Conservation (phyloP, 2,797 vertebrate species). For the Lindbergichthys nudifrons region DNA sequence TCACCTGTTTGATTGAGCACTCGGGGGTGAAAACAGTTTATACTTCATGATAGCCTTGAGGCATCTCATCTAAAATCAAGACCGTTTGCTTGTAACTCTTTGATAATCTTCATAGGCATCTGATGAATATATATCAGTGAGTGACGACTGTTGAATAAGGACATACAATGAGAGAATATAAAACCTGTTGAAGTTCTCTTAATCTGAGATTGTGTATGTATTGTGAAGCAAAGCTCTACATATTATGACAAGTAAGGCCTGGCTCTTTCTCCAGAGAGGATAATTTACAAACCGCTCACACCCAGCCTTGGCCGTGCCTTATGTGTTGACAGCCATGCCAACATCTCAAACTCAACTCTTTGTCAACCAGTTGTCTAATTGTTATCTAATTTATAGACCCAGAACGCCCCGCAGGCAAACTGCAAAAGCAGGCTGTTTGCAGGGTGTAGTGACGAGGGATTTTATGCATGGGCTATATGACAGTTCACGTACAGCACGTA, state of each 20-base stretch:
- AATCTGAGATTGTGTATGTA: neutral
- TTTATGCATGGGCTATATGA: conserved; percentile 63
- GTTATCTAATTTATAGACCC: conserved; percentile 80
- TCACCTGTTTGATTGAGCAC: conserved; percentile 62
- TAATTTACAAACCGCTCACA: conserved; percentile 79
- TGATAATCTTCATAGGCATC: conserved; percentile 20
- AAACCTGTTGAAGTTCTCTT: neutral
- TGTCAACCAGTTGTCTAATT: conserved; percentile 79
- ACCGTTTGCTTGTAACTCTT: conserved; percentile 33
- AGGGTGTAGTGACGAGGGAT: conserved; percentile 44
- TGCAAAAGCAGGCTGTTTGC: conserved; percentile 45
- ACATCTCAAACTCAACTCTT: conserved; percentile 72
- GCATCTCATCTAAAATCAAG: conserved; percentile 28
- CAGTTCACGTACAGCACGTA: conserved; percentile 43
- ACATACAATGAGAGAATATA: neutral
- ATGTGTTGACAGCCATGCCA: conserved; percentile 74
- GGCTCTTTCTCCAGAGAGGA: conserved; percentile 20
- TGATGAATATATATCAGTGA: conserved; percentile 33
- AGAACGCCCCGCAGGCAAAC: conserved; percentile 66
- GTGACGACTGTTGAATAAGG: conserved; percentile 34
- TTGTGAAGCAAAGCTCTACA: conserved; percentile 1
- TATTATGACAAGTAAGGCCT: neutral
- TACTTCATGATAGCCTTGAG: conserved; percentile 54
- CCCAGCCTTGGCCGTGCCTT: conserved; percentile 37
- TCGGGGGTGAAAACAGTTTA: conserved; percentile 70